These are phyloP conservation scores for Pagetopsis macropterus DNA, from an alignment of 2,797 vertebrate species.

Conservation along the genomic window DNA sequence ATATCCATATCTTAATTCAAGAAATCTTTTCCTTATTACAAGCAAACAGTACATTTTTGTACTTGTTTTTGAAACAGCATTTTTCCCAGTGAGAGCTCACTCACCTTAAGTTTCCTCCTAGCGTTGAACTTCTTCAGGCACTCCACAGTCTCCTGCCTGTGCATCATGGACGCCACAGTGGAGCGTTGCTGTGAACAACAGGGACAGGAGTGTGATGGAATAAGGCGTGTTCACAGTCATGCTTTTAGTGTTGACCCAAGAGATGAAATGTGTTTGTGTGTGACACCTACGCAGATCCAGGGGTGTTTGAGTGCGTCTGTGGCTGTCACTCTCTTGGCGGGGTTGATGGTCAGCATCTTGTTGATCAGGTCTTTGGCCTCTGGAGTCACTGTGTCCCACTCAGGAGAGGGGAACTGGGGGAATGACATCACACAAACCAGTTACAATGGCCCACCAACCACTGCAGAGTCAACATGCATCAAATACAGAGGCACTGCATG, in stretches of 20 bases:
- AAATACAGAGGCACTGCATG: not conserved
- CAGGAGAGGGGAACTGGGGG: conserved; percentile 94
- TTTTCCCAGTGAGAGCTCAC: not conserved
- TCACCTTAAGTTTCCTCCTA: conserved; percentile 95
- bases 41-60: too few species aligned
- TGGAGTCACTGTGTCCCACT: conserved; percentile 98
- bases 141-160: conserved; percentile 98
- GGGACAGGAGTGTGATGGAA: not conserved
- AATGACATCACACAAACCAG: not conserved
- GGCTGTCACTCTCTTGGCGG: conserved; percentile 93
- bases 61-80: too few species aligned
- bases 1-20: too few species aligned
- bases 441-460: not conserved
- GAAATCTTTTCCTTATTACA: too few species aligned
- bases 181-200: conserved; percentile 91
- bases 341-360: conserved; percentile 98
- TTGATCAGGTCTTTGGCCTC: conserved; percentile 99
- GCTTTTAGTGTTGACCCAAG: too few species aligned
- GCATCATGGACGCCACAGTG: conserved; percentile 99
- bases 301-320: conserved; percentile 95
- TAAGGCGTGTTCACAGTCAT: not conserved
- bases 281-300: conserved; percentile 94
- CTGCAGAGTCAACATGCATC: not conserved
- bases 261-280: not conserved
- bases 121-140: conserved; percentile 99